These are phyloP conservation scores for Toxostoma redivivum DNA, from an alignment of 2,113 vertebrate genomes.

Conservation along the genomic window DNA sequence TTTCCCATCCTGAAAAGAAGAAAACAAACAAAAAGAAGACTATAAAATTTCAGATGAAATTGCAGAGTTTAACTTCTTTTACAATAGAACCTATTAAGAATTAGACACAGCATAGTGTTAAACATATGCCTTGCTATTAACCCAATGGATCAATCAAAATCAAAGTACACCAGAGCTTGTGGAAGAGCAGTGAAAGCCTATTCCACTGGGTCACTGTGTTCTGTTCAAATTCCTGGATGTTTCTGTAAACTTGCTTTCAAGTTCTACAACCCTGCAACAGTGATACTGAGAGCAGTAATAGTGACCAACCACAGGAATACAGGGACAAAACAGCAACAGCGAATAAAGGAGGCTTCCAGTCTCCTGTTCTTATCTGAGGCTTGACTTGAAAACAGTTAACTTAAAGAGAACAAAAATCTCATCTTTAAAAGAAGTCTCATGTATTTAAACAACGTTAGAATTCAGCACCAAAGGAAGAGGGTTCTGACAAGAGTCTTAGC, in stretches of 20 bases:
- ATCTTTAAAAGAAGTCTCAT: background rate
- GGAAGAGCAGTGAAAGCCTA: background rate
- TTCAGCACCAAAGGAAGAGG: background rate
- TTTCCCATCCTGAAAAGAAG: conserved; percentile 86
- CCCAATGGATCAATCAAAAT: background rate
- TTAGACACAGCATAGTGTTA: background rate
- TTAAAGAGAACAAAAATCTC: background rate
- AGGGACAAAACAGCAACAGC: background rate
- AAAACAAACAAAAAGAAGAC: background rate
- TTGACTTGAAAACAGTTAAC: background rate
- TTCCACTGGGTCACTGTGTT: background rate
- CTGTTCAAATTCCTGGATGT: background rate
- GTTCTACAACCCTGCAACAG: background rate
- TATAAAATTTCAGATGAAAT: background rate
- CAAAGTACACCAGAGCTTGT: background rate
- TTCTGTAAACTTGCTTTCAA: background rate
- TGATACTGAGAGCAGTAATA: background rate
- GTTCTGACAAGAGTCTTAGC: background rate
- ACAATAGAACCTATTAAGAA: background rate
- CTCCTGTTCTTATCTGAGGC: background rate
- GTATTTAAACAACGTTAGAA: background rate
- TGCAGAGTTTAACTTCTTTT: background rate
- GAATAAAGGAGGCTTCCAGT: background rate
- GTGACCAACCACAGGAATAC: background rate
- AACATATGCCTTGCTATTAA: background rate